Percentiles rank a stretch among this genome's conserved stretches.
phyloP scores from a whole-genome alignment of 2,888 invertebrate genomes.

The Tolmerus cingulatus region DNA sequence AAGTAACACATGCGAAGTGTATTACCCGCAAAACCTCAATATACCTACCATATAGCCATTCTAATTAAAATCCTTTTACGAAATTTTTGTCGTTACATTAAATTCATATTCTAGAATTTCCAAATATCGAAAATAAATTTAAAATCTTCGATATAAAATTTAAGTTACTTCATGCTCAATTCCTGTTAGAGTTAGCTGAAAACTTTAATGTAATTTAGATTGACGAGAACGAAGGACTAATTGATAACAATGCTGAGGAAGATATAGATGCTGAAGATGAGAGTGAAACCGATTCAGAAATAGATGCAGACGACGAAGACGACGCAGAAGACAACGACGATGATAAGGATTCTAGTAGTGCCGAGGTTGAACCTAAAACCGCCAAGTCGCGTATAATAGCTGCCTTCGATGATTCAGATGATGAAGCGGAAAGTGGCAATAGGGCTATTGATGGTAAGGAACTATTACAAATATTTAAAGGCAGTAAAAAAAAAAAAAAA shows the following conservation, averaged over 20 bases:
- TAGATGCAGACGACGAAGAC: conserved; percentile 54
- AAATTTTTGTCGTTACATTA: too few relatives aligned
- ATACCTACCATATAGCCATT: too few relatives aligned
- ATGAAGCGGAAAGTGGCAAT: conserved; percentile 54
- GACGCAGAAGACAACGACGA: conserved; percentile 58
- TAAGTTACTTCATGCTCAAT: too few relatives aligned
- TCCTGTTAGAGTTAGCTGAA: too few relatives aligned
- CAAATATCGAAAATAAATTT: too few relatives aligned
- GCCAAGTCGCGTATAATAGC: conserved; percentile 62
- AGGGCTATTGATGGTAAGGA: conserved; percentile 17
- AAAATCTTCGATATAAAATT: too few relatives aligned
- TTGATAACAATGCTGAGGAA: conserved; percentile 59
- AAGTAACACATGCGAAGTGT: too few relatives aligned
- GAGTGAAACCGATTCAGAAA: conserved; percentile 63
- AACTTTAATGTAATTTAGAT: not conserved
- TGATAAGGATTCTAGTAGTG: conserved; percentile 51
- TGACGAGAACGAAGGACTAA: not conserved
- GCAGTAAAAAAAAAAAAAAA: not conserved
- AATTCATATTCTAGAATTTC: too few relatives aligned
- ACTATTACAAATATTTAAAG: not conserved
- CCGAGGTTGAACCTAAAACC: conserved; percentile 48
- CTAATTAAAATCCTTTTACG: too few relatives aligned
- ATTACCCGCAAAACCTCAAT: too few relatives aligned
- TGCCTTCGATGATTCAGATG: conserved; percentile 58
- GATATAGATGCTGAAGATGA: conserved; percentile 59